Percentiles rank a stretch among this genome's conserved stretches.
phyloP scores from a whole-genome alignment of 2,113 vertebrate genomes.

The Pantherophis guttatus region DNA sequence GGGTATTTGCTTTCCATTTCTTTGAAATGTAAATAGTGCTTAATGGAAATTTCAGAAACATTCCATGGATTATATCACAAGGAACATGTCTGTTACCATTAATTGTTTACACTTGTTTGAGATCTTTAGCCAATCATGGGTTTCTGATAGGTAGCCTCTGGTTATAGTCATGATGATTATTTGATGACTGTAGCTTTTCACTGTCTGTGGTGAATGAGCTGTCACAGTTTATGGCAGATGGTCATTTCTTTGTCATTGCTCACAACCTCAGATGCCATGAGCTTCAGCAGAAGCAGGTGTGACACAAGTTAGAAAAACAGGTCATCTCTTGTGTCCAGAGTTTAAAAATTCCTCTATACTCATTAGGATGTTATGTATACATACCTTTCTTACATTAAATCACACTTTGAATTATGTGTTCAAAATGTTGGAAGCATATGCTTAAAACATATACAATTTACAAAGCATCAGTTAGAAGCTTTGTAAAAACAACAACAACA shows the following conservation, averaged over 20 bases:
- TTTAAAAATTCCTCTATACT: not conserved
- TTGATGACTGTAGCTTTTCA: not conserved
- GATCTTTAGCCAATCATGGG: not conserved
- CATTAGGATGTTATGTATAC: not conserved
- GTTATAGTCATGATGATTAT: not conserved
- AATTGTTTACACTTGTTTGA: not conserved
- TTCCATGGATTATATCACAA: not conserved
- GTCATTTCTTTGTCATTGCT: not conserved
- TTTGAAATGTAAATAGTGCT: not conserved
- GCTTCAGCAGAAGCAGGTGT: not conserved
- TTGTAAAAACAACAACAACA: not conserved
- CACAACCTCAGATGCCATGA: not conserved
- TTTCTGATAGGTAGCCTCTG: not conserved
- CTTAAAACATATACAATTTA: not conserved
- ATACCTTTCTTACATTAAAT: not conserved
- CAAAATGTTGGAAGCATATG: not conserved
- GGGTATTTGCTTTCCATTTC: not conserved
- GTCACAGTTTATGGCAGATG: not conserved
- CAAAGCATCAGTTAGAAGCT: not conserved
- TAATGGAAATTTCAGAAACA: not conserved
- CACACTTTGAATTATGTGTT: not conserved
- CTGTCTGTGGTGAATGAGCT: not conserved
- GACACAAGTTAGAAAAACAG: not conserved
- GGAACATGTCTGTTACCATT: not conserved
- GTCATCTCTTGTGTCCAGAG: not conserved